Evolutionary conservation across 1,140 invertebrate genomes (phyloP), one percentile per base, ranked within the genome.

Genomic region (Holcopasites calliopsidis): DNA sequence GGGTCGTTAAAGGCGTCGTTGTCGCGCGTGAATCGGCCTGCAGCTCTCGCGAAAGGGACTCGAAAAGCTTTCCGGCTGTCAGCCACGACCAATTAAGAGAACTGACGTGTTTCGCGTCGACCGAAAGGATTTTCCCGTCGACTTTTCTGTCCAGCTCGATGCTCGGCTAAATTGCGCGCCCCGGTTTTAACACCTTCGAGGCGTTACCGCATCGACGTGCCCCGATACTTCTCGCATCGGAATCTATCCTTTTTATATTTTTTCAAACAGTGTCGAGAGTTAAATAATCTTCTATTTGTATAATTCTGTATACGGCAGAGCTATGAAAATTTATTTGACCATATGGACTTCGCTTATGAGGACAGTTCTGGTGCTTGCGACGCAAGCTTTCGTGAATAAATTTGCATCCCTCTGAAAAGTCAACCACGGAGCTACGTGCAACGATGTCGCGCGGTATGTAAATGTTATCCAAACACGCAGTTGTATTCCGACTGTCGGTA

Each of bases 391-490:
- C 71, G 66, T 74, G 71, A 74, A 74, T 74, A 74, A 74, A 73
- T 73, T 61, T 73, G 71, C 71, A 73, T 73, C 21, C 28, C 35
- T 8, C 60, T 42, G 61, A 44, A 65, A 65, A 73, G 65, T 73
- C 35, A 21, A n/a, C n/a, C 40, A 16, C 31, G 40, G 0, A 7
- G 7, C 21, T 6, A 26, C 13, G 1, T 10, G 47, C 60, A 26
- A 42, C 60, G 21, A 31, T 64, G 58, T 54, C 38, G 70, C 61
- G 18, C 54, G 31, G 61, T 31, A 55, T 66, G 71, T 74, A 74
- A 74, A 74, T 74, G 62, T 66, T 66, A 74, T 74, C 62, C 71
- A 74, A 74, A 74, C 71, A 65, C 49, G 47, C 47, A 50, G 60
- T 55, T 52, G 71, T 54, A 54, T 47, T 74, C 50, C 61, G 61